Base-by-base conservation (phyloP, 2,888 invertebrate species). In the Chalcis sispes region DNA sequence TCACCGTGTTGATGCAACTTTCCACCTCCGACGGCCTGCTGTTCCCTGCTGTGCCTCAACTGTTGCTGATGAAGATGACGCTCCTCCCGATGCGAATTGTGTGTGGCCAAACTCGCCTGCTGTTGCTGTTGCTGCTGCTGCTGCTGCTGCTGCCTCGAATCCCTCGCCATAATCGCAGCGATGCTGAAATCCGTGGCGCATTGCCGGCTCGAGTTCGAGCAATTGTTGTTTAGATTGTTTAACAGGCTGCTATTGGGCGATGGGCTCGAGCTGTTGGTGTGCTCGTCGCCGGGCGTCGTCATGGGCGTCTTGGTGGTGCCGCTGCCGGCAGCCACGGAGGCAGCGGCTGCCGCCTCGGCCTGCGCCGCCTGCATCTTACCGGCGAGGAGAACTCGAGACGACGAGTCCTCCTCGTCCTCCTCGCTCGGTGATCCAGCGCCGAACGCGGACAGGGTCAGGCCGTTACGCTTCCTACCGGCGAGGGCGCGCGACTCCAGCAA, bases 111-210 rank as follows among this genome's bases (percentile, higher is more conserved):
- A 65, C 29, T 52, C 36, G 40, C 67, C 29, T 81, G 81, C 54
- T 81, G 82, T 20, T 82, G 59, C 42, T 40, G 82, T 67, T 89
- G 86, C 79, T 92, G 91, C 77, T 90, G 88, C 86, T 92, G 92
- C 84, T 92, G 92, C 77, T 92, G 90, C 82, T 92, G 92, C 62
- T 90, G 90, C 25, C 90, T 85, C 42, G 90, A 90, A 86, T 93
- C 92, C 71, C 92, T 90, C 88, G 96, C 95, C 96, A 98, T 97
- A 89, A 98, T 97, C 82, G 91, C 91, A 79, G 93, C 93, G 81
- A 93, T 93, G 82, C 93, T 93, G 92, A 98, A 98, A 91, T 98
- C 97, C 80, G 97, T 97, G 89, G 96, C 96, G 90, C 95, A 74
- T 82, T 94, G 94, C 87, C 94, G 90, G 89, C 18, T 56, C 18